Evolutionary conservation across 2,888 invertebrate species (phyloP), one percentile per base, ranked within the genome.

Genomic region (Aporophyla lueneburgensis): DNA sequence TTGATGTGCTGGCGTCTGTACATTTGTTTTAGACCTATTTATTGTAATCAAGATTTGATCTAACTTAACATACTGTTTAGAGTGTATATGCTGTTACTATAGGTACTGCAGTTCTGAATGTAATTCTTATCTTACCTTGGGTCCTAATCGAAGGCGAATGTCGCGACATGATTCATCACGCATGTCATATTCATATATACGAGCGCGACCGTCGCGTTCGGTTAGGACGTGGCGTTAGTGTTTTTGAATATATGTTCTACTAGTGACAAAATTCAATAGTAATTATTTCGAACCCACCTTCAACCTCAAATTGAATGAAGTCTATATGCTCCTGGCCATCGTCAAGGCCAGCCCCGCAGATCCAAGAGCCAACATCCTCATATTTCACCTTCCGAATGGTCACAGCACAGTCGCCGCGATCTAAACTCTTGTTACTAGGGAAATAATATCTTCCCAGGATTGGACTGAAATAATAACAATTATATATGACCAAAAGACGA

Each of bases 341-440:
- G 3, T 94, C 93, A 6, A 96, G 89, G 0, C 95, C 94, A 0
- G 94, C 97, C 0, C 95, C 96, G 81, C 97, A 97, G 0, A 92
- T 95, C 97, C 97, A 97, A 1, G 78, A 49, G 0, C 97, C 97
- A 2, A 92, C 90, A 80, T 97, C 96, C 19, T 95, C 93, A 54
- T 93, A 92, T 71, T 90, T 92, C 24, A 95, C 93, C 73, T 93
- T 93, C 27, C 88, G 88, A 46, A 97, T 95, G 21, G 95, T 96
- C n/a, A 97, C 95, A 0, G 95, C 95, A 85, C 97, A 97, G 83
- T 96, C 96, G 0, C 97, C 97, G 27, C 95, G 92, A 80, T 94
- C 94, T 59, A 96, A 88, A 69, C 95, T 94, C 77, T 89, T 93
- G 89, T 95, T 95, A 1, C 88, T 89, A 3, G 95, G 96, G 84